Percentiles rank a stretch among this genome's conserved stretches.
Evolutionary conservation across 2,797 vertebrate species (phyloP).

Genomic region (Tenualosa ilisha): DNA sequence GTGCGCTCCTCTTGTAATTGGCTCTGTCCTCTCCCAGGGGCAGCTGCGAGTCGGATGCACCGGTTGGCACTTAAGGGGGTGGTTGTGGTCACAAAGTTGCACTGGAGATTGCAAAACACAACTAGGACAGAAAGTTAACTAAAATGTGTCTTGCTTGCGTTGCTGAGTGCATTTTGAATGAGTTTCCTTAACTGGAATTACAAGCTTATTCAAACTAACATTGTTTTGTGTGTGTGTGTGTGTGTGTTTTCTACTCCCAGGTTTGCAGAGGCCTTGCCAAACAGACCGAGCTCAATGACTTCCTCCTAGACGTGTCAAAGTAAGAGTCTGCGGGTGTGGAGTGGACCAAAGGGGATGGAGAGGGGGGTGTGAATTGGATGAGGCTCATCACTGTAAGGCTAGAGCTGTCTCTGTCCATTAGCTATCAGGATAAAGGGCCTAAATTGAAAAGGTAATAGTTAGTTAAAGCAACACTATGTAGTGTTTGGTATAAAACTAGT

Average conservation of each 20-base stretch:
- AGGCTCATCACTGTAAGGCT: background rate
- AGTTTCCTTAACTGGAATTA: background rate
- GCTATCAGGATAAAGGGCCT: background rate
- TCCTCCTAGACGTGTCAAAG: slow-evolving; percentile 99
- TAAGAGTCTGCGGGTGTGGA: slow-evolving; percentile 73
- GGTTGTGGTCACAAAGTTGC: background rate
- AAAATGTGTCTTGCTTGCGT: background rate
- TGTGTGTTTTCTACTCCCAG: slow-evolving; percentile 61
- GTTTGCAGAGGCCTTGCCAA: slow-evolving; percentile 97
- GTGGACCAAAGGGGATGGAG: background rate
- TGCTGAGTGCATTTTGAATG: slow-evolving; percentile 24
- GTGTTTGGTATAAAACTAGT: no score
- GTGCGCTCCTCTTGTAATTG: background rate
- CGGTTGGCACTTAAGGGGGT: background rate
- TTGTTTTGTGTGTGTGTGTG: background rate
- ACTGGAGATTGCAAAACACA: background rate
- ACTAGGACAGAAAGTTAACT: background rate
- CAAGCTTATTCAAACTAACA: slow-evolving; percentile 14
- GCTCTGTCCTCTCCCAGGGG: background rate
- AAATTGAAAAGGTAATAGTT: background rate
- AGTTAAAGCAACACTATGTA: no score
- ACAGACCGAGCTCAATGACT: slow-evolving; percentile 98
- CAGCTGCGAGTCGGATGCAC: background rate
- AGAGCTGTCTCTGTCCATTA: background rate
- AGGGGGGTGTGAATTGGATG: slow-evolving; percentile 14